These are phyloP conservation scores for Anabas testudineus DNA, from an alignment of 2,797 vertebrate genomes.

Conservation along the genomic window DNA sequence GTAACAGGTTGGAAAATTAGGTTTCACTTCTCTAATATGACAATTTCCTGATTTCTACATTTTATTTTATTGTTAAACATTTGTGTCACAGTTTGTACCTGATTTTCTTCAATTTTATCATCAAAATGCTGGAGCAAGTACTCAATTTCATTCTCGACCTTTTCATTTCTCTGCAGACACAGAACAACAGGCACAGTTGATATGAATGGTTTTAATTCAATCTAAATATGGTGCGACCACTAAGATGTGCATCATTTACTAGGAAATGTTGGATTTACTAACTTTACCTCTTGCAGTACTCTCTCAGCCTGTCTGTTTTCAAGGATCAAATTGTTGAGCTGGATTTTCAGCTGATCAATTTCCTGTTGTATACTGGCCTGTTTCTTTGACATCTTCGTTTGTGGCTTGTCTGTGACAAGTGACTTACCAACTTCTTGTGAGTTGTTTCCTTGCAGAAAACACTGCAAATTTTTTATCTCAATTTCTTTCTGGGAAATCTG, in stretches of 20 bases:
- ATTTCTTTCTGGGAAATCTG: constrained; percentile 84
- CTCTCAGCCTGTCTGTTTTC: constrained; percentile 83
- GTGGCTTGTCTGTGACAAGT: constrained; percentile 66
- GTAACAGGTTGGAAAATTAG: too few species aligned
- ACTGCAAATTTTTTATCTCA: constrained; percentile 79
- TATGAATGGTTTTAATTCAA: not conserved
- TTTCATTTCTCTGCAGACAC: constrained; percentile 86
- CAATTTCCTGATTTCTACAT: not conserved
- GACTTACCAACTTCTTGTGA: constrained; percentile 49
- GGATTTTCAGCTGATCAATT: constrained; percentile 65
- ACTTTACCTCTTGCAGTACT: constrained; percentile 84
- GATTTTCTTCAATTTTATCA: constrained; percentile 85
- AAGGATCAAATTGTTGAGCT: constrained; percentile 72
- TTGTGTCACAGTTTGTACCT: constrained; percentile 81
- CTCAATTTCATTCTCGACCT: constrained; percentile 85
- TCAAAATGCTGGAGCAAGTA: constrained; percentile 90
- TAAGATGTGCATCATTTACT: not conserved
- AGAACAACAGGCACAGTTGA: not conserved
- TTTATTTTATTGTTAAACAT: not conserved
- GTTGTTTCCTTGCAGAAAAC: constrained; percentile 70
- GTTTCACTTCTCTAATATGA: too few species aligned
- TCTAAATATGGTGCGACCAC: not conserved
- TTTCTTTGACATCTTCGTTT: constrained; percentile 71
- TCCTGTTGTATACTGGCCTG: constrained; percentile 79
- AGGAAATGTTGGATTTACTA: not conserved